Conservation (phyloP, 2,888 invertebrate species). For the Cerastoderma edule region DNA sequence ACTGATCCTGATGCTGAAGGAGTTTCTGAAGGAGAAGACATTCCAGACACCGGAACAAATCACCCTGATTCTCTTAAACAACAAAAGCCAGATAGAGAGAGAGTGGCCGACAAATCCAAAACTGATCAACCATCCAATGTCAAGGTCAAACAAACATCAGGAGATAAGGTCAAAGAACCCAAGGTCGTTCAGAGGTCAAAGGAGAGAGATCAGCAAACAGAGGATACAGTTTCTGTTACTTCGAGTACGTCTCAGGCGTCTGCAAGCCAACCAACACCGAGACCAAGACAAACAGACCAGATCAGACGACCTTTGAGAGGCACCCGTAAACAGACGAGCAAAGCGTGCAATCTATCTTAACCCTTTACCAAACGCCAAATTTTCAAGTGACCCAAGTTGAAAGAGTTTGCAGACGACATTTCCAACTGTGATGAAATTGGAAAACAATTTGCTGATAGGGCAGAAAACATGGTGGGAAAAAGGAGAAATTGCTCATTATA, state of each 20-base stretch:
- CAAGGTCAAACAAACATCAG: too few species aligned
- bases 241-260: slow-evolving; percentile 13
- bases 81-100: not conserved
- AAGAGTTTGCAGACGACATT: too few species aligned
- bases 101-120: not conserved
- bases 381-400: too few species aligned
- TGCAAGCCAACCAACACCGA: not conserved
- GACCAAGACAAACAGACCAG: not conserved
- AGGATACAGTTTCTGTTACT: slow-evolving; percentile 1
- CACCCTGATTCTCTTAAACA: not conserved
- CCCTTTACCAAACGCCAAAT: too few species aligned
- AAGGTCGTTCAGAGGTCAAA: not conserved
- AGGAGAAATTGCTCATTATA: too few species aligned
- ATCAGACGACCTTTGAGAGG: not conserved
- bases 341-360: slow-evolving; percentile 39
- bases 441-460: too few species aligned
- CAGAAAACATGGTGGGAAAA: too few species aligned
- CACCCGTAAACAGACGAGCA: slow-evolving; percentile 31
- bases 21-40: slow-evolving; percentile 6
- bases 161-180: not conserved
- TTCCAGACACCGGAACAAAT: not conserved
- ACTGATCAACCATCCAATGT: too few species aligned
- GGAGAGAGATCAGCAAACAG: slow-evolving; percentile 7
- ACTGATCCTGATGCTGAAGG: not conserved
- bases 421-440: too few species aligned